Base-by-base conservation (phyloP, 2,888 invertebrate genomes). In the Caenorhabditis macrosperma region DNA sequence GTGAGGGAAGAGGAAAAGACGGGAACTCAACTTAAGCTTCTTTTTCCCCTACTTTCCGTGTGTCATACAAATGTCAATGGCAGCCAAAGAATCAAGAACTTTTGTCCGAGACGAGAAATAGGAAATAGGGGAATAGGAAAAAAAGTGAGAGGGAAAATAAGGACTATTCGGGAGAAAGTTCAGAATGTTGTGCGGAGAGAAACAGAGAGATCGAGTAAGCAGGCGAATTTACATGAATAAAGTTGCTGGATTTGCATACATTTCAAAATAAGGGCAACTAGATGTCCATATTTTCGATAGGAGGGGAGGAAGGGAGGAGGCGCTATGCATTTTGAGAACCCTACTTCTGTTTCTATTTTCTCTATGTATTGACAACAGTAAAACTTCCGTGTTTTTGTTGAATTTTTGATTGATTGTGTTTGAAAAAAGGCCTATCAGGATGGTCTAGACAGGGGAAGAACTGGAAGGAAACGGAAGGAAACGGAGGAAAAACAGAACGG, bases 151-250 rank as follows among this genome's bases (percentile, higher is more conserved):
- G n/a, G n/a, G n/a, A n/a, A n/a, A n/a, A n/a, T n/a, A n/a, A n/a
- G n/a, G n/a, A n/a, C n/a, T n/a, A n/a, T n/a, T n/a, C 17, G 4
- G 17, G 17, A 17, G 17, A 44, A 41, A 60, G 69, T 61, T 52
- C 38, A 55, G 33, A 72, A 64, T 57, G 64, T 50, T 48, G 48
- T 20, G 20, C 15, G 26, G 20, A 22, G 2, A 50, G 10, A 26
- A 50, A 15, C 4, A 9, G 22, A 22, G 46, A 55, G 55, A 17
- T 38, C 20, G 38, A 28, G 67, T 38, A 30, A 67, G 46, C 59
- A 50, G 28, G 22, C 24, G 48, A 72, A 64, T 72, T 63, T 72
- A 64, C 72, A 72, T 72, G 72, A 72, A 72, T 72, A 72, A 63
- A 46, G 48, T 44, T 28, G 41, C 55, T 46, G 28, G 57, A 72